Conservation (phyloP, 2,888 invertebrate genomes). For the Hemaris fuciformis region DNA sequence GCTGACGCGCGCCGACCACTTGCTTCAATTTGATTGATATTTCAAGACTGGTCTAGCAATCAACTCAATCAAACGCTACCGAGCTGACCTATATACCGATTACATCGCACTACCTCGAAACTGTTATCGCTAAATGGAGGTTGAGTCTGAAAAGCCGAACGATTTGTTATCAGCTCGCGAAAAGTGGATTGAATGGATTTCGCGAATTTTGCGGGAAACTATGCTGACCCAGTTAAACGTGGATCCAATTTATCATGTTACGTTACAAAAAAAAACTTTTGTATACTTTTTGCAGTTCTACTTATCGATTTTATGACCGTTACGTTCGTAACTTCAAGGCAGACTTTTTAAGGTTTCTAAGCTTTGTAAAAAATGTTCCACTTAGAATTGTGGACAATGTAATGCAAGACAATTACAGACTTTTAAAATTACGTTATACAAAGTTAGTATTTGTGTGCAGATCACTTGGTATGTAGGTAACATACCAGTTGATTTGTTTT, state of each 20-base stretch:
- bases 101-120: constrained; percentile 1
- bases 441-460: background rate
- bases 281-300: background rate
- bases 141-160: constrained; percentile 22
- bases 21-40: constrained; percentile 28
- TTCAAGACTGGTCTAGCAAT: constrained; percentile 26
- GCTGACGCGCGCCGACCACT: constrained; percentile 21
- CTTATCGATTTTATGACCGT: background rate
- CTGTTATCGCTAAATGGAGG: constrained; percentile 17
- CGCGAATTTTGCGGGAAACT: constrained; percentile 44
- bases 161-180: constrained; percentile 35
- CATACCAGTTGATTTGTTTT: constrained; percentile 18
- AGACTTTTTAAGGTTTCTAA: background rate
- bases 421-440: background rate
- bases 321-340: background rate
- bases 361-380: background rate
- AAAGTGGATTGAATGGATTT: constrained; percentile 58
- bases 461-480: constrained; percentile 14
- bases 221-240: constrained; percentile 22
- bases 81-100: constrained; percentile 27
- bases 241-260: background rate
- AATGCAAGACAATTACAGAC: background rate
- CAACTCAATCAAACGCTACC: constrained; percentile 30
- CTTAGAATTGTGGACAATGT: background rate
- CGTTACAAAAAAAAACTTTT: background rate